These are phyloP conservation scores for Ennomos fuscantarius DNA, from an alignment of 2,888 invertebrate genomes.

Conservation along the genomic window DNA sequence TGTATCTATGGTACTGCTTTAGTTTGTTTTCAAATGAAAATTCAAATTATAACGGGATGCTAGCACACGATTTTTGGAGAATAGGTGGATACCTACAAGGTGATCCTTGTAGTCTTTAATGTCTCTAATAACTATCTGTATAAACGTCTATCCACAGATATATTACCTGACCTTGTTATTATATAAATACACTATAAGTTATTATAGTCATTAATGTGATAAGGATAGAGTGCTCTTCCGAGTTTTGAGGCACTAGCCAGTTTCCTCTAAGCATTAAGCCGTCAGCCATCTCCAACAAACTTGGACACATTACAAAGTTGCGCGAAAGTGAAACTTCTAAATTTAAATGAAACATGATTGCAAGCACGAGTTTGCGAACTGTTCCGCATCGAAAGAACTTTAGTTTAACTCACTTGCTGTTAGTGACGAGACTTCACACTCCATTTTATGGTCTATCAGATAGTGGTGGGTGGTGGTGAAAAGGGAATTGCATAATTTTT, in stretches of 20 bases:
- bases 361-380: slow-evolving; percentile 53
- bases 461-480: too few relatives aligned
- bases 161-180: too few relatives aligned
- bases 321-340: slow-evolving; percentile 52
- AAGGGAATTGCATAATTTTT: neutral
- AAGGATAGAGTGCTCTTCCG: slow-evolving; percentile 32
- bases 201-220: too few relatives aligned
- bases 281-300: slow-evolving; percentile 40
- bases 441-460: slow-evolving; percentile 7
- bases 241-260: slow-evolving; percentile 29
- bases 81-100: too few relatives aligned
- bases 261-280: slow-evolving; percentile 37
- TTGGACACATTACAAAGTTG: slow-evolving; percentile 50
- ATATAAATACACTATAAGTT: too few relatives aligned
- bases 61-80: too few relatives aligned
- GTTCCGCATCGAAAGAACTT: slow-evolving; percentile 56
- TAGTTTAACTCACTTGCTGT: slow-evolving; percentile 45
- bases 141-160: too few relatives aligned
- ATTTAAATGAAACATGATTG: slow-evolving; percentile 61
- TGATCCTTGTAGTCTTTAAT: too few relatives aligned
- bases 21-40: too few relatives aligned
- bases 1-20: too few relatives aligned
- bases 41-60: too few relatives aligned
- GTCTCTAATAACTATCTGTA: too few relatives aligned
- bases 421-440: slow-evolving; percentile 44